A percentile compares a stretch with the other conserved stretches of the same genome.
phyloP scores from a whole-genome alignment of 2,113 vertebrate species.

The Neolamprologus ventralis region DNA sequence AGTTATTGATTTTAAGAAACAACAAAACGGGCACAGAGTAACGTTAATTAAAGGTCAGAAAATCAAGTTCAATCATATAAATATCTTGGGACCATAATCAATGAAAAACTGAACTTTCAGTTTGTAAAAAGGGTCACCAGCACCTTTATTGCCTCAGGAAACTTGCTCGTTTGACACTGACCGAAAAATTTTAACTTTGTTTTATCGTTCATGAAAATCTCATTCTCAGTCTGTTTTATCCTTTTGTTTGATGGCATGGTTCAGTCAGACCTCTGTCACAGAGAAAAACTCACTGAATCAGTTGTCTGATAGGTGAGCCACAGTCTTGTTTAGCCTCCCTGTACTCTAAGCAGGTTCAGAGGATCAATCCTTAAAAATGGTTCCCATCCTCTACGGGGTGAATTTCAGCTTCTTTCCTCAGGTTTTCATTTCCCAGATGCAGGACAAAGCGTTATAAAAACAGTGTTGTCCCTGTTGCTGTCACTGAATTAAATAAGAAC shows the following conservation, averaged over 20 bases:
- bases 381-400: not conserved
- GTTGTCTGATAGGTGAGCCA: not conserved
- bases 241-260: not conserved
- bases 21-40: accelerated
- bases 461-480: not conserved
- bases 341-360: not conserved
- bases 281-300: not conserved
- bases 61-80: not conserved
- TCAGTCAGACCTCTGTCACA: not conserved
- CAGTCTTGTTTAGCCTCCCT: not conserved
- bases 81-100: not conserved
- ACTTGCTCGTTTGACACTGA: accelerated
- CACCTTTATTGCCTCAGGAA: not conserved
- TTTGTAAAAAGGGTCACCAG: not conserved
- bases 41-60: not conserved
- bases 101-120: not conserved
- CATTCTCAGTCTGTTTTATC: not conserved
- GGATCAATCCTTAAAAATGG: not conserved
- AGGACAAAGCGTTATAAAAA: not conserved
- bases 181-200: accelerated
- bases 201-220: not conserved
- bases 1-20: not conserved
- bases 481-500: not conserved
- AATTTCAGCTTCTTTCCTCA: not conserved
- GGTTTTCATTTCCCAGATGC: not conserved